phyloP scores from a whole-genome alignment of 2,113 vertebrate genomes.

The Microtus pennsylvanicus region DNA sequence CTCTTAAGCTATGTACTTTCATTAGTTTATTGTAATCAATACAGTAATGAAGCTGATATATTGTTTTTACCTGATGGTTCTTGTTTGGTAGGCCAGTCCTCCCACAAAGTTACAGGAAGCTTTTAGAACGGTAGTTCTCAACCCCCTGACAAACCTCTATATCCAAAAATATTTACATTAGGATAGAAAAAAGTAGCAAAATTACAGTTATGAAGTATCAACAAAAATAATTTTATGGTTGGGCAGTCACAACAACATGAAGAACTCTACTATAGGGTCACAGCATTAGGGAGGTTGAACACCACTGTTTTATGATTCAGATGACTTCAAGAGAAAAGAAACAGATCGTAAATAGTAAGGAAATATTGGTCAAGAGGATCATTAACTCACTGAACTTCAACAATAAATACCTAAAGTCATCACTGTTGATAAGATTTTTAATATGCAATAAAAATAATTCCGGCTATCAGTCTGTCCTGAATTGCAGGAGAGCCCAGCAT shows the following conservation, averaged over 20 bases:
- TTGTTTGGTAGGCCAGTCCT: background rate
- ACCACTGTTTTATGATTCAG: background rate
- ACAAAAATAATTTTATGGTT: background rate
- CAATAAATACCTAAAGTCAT: background rate
- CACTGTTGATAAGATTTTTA: background rate
- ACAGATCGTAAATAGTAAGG: background rate
- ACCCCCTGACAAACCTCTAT: background rate
- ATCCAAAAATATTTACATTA: background rate
- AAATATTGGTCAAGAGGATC: background rate
- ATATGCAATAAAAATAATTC: background rate
- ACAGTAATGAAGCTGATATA: background rate
- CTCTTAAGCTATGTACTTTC: background rate
- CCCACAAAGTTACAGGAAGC: background rate
- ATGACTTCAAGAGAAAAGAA: background rate
- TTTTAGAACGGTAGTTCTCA: background rate
- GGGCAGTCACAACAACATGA: background rate
- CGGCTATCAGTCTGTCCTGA: background rate
- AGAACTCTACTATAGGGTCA: background rate
- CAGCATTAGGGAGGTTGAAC: background rate
- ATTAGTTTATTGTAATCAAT: background rate
- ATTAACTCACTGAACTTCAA: background rate
- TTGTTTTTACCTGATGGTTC: background rate
- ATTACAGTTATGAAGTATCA: background rate
- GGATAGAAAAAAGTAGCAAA: background rate
- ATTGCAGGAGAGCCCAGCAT: background rate